Percentiles rank a stretch among this genome's conserved stretches.
These are phyloP conservation scores for Coecobrya sp. DNA, from an alignment of 2,888 invertebrate genomes.

Conservation along the genomic window DNA sequence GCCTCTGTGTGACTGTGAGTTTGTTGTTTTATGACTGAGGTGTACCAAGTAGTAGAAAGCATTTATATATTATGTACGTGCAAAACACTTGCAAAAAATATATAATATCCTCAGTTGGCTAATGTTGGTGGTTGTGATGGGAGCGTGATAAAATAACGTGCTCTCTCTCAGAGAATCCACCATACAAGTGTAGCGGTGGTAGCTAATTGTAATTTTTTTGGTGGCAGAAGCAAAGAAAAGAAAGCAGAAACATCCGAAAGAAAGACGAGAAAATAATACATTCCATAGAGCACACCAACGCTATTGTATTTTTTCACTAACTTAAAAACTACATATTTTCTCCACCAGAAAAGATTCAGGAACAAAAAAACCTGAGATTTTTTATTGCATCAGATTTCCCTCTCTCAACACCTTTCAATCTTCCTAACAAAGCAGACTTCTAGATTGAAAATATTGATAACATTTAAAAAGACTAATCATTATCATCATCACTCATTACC, in stretches of 20 bases:
- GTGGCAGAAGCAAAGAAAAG: slow-evolving; percentile 36
- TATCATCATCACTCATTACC: slow-evolving; percentile 17
- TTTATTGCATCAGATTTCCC: neutral
- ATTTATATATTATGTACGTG: neutral
- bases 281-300: neutral
- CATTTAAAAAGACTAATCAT: slow-evolving; percentile 20
- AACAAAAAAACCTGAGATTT: neutral
- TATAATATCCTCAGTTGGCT: slow-evolving; percentile 56
- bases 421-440: neutral
- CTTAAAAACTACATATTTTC: neutral
- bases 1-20: neutral
- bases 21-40: neutral
- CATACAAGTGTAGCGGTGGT: slow-evolving; percentile 10
- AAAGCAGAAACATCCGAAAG: slow-evolving; percentile 33
- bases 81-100: slow-evolving; percentile 12
- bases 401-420: neutral
- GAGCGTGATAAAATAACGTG: slow-evolving; percentile 45
- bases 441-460: slow-evolving; percentile 51
- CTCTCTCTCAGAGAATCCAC: slow-evolving; percentile 3
- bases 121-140: slow-evolving; percentile 62
- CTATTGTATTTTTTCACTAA: neutral
- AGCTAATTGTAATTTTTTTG: slow-evolving; percentile 4
- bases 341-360: neutral
- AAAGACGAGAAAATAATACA: slow-evolving; percentile 26
- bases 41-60: slow-evolving; percentile 31